Evolutionary conservation across 2,888 invertebrate genomes (phyloP).

Genomic region (Coleophora flavipennella): DNA sequence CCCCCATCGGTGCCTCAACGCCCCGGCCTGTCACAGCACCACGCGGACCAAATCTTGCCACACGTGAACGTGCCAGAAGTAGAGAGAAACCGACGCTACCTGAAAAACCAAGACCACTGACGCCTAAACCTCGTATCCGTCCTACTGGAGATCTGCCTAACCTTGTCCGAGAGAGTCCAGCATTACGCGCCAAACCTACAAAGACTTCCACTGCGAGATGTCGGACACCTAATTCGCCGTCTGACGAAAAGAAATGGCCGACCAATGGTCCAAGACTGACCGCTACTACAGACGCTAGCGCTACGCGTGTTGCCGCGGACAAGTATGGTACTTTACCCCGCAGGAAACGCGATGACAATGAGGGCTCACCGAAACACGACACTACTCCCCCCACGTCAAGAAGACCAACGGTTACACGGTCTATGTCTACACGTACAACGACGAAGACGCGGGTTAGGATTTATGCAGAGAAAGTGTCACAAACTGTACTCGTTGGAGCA

Average conservation of each 20-base stretch:
- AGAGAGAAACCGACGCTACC: constrained; percentile 71
- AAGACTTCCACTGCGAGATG: constrained; percentile 73
- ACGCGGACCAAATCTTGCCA: constrained; percentile 63
- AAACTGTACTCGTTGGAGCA: constrained; percentile 81
- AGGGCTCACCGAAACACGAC: constrained; percentile 64
- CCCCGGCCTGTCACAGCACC: constrained; percentile 66
- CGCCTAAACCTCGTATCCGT: constrained; percentile 61
- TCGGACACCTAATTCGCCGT: constrained; percentile 75
- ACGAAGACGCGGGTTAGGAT: constrained; percentile 74
- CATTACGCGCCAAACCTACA: constrained; percentile 57
- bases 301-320: constrained; percentile 72
- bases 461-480: constrained; percentile 84
- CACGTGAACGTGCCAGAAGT: constrained; percentile 73
- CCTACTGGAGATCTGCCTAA: constrained; percentile 69
- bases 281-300: constrained; percentile 38
- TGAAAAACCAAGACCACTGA: constrained; percentile 58
- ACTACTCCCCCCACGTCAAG: constrained; percentile 45
- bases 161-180: constrained; percentile 62
- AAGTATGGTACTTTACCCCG: constrained; percentile 86
- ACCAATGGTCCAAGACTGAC: constrained; percentile 57
- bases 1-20: constrained; percentile 66
- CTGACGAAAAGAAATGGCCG: constrained; percentile 83
- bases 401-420: constrained; percentile 52
- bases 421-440: constrained; percentile 49
- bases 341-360: constrained; percentile 73